Percentiles rank a stretch among this genome's conserved stretches.
These are phyloP conservation scores for Collichthys lucidus DNA, from an alignment of 2,113 vertebrate species.

Conservation along the genomic window DNA sequence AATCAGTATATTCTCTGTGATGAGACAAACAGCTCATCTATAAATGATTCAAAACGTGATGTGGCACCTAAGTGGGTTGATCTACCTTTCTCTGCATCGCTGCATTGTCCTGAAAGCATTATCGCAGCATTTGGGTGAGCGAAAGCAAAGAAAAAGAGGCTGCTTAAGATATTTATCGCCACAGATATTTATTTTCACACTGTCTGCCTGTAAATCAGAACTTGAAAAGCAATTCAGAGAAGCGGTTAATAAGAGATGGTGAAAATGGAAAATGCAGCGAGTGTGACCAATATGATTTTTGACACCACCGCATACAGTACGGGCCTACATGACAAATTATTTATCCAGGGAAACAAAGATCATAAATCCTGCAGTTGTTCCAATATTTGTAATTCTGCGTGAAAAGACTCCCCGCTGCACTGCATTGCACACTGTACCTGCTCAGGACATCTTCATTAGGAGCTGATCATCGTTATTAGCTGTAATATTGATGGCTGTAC, in stretches of 20 bases:
- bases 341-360: constrained; percentile 39
- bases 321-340: constrained; percentile 54
- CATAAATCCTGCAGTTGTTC: constrained; percentile 28
- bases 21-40: constrained; percentile 62
- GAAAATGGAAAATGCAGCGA: constrained; percentile 59
- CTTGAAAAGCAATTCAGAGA: constrained; percentile 57
- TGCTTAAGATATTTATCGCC: constrained; percentile 41
- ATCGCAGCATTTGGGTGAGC: constrained; percentile 31
- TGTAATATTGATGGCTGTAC: constrained; percentile 57
- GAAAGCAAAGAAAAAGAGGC: constrained; percentile 29
- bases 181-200: constrained; percentile 61
- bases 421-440: constrained; percentile 18
- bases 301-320: constrained; percentile 33
- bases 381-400: constrained; percentile 27
- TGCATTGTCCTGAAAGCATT: constrained; percentile 47
- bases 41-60: constrained; percentile 71
- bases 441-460: constrained; percentile 59
- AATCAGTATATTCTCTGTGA: constrained; percentile 39
- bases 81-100: constrained; percentile 32
- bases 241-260: constrained; percentile 57
- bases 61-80: constrained; percentile 37
- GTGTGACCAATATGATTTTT: constrained; percentile 61
- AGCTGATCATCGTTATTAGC: constrained; percentile 64
- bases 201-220: constrained; percentile 54
- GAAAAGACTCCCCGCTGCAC: constrained; percentile 42